A percentile compares a stretch with the other conserved stretches of the same genome.
Evolutionary conservation across 2,113 vertebrate species (phyloP).

Genomic region (Corydoras sp.): DNA sequence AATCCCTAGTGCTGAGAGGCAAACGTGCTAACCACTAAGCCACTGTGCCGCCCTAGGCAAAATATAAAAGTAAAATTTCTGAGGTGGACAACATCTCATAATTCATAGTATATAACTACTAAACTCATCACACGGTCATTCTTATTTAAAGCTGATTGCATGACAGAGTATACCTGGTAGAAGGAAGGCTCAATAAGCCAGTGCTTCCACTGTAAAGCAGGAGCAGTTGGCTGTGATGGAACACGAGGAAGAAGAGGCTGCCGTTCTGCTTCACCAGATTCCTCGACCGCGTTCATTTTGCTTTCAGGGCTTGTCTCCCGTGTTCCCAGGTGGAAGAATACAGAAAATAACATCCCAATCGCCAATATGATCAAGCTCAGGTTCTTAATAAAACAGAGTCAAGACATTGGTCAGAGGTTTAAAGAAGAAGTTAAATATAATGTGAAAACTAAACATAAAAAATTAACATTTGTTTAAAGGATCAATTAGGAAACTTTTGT

Average conservation of each 20-base stretch:
- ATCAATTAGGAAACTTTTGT: no score
- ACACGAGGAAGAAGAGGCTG: constrained; percentile 51
- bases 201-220: constrained; percentile 76
- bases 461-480: no score
- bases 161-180: constrained; percentile 73
- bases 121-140: no score
- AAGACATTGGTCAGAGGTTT: background rate
- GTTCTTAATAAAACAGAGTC: constrained; percentile 59
- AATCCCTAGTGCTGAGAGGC: no score
- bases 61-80: no score
- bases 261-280: constrained; percentile 55
- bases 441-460: constrained; percentile 8
- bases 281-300: accelerated
- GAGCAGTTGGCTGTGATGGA: accelerated
- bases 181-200: constrained; percentile 88
- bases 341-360: constrained; percentile 71
- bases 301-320: constrained; percentile 53
- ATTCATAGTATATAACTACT: no score
- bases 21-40: no score
- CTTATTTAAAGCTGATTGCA: background rate
- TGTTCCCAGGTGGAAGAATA: constrained; percentile 88
- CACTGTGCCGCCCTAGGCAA: no score
- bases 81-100: no score
- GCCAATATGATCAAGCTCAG: constrained; percentile 78
- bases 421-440: no score